A percentile compares a stretch with the other conserved stretches of the same genome.
phyloP scores from a whole-genome alignment of 2,113 vertebrate species.

The Myotis yumanensis region DNA sequence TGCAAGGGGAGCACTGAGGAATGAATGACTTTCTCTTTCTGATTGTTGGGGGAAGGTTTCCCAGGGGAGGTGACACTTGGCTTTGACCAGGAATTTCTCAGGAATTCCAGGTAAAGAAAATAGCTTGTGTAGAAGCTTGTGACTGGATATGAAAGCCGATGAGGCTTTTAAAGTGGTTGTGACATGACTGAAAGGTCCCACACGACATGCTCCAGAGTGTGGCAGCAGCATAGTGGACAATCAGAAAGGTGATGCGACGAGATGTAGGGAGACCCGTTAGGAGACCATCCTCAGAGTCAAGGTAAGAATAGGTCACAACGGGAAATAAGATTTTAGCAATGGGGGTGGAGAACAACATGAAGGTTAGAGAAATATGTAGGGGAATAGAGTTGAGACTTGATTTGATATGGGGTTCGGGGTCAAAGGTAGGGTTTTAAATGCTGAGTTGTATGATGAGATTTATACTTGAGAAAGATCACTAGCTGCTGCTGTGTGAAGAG shows the following conservation, averaged over 20 bases:
- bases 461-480: not conserved
- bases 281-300: not conserved
- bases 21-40: not conserved
- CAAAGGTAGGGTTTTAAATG: not conserved
- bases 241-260: not conserved
- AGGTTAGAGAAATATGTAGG: not conserved
- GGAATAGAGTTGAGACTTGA: not conserved
- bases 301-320: not conserved
- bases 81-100: slow-evolving; percentile 19
- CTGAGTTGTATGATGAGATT: not conserved
- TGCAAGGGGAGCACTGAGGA: accelerated
- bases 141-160: not conserved
- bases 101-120: not conserved
- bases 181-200: not conserved
- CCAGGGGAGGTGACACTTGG: not conserved
- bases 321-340: not conserved
- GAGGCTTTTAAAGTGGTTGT: not conserved
- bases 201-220: not conserved
- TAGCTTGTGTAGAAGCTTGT: not conserved
- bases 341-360: not conserved
- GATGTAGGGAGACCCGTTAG: not conserved
- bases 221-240: not conserved
- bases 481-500: no score
- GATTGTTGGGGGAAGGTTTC: not conserved
- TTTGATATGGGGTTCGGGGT: not conserved